Evolutionary conservation across 2,888 invertebrate species (phyloP), one percentile per base, ranked within the genome.

Genomic region (Microctonus hyperodae): DNA sequence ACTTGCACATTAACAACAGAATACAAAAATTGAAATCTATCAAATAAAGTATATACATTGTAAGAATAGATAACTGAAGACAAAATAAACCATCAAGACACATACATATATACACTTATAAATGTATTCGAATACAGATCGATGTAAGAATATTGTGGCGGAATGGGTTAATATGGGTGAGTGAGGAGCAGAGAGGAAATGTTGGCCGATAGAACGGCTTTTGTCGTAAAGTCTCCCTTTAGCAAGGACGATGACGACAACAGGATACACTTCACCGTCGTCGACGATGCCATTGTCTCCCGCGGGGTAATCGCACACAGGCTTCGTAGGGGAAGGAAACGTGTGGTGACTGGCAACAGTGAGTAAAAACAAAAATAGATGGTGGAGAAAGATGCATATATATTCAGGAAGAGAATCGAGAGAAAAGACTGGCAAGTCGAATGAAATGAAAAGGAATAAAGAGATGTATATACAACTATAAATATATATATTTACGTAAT

Each of bases 201-300:
- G 23, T 20, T 23, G 53, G 35, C 6, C 22, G 53, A 35, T 25
- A 28, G 4, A 62, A 53, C 23, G 25, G 62, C 53, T 62, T 62
- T 62, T 62, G 62, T 62, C 51, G 11, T 51, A 11, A 62, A 62
- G 62, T 53, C 51, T 62, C 33, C 9, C 62, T 62, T 62, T 44
- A 25, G n/a, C 62, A 53, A 53, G 5, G 16, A 16, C 44, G 16
- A 31, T 33, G 23, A 50, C 28, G 53, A 62, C 62, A 62, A 53
- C 51, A 35, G 20, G 56, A 35, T 28, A 62, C 37, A 53, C 37
- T 51, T 50, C 35, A n/a, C 16, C 16, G 53, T 28, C 48, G 48
- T 16, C 31, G 51, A 20, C 33, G 53, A 62, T 35, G 23, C 62
- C 16, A 62, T 62, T 62, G 51, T 62, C 53, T 62, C n/a, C 20